Percentiles rank a stretch among this genome's conserved stretches.
Evolutionary conservation across 2,113 vertebrate genomes (phyloP).

Genomic region (Zosterops pallidus): DNA sequence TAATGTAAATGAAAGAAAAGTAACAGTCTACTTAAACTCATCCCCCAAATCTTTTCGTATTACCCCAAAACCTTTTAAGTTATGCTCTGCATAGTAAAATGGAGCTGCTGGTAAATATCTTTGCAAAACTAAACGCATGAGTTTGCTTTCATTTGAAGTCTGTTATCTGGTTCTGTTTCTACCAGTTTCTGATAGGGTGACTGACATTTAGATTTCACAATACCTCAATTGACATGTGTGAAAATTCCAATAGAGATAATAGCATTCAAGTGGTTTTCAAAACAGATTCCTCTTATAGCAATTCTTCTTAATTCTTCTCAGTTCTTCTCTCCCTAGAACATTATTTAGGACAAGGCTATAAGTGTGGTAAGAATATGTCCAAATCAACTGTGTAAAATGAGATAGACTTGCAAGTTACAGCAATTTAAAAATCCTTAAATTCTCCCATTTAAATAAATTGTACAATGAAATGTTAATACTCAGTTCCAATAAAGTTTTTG

Average conservation of each 20-base stretch:
- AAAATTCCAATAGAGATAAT: not conserved
- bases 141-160: not conserved
- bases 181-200: not conserved
- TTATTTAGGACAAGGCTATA: not conserved
- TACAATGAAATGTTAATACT: not conserved
- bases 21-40: not conserved
- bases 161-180: not conserved
- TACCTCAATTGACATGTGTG: not conserved
- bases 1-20: not conserved
- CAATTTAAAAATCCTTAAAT: not conserved
- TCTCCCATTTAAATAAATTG: not conserved
- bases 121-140: not conserved
- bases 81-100: not conserved
- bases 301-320: not conserved
- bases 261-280: not conserved
- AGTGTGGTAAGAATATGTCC: not conserved
- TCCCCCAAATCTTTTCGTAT: rapidly evolving
- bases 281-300: not conserved
- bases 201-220: not conserved
- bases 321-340: not conserved
- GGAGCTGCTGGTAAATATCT: not conserved
- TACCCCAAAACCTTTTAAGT: not conserved
- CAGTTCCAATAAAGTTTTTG: not conserved
- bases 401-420: not conserved
- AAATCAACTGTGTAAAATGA: not conserved